phyloP scores from a whole-genome alignment of 2,888 invertebrate genomes.

The Melanargia galathea region DNA sequence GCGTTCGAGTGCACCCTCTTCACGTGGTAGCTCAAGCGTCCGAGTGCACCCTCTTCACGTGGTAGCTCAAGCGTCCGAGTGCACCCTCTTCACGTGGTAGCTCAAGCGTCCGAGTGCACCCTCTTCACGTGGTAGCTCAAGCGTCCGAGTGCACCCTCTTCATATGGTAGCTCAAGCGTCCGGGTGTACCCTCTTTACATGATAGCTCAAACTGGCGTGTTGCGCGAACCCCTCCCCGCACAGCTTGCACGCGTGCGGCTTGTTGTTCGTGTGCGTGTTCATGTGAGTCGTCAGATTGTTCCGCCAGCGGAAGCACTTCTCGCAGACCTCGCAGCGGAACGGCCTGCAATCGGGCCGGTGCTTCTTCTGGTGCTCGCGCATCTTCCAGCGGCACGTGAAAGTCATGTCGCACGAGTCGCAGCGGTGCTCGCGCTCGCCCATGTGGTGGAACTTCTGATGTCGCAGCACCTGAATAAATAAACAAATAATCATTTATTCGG shows the following conservation, averaged over 20 bases:
- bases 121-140: too few species aligned
- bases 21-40: too few species aligned
- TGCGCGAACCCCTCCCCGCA: conserved; percentile 1
- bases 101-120: too few species aligned
- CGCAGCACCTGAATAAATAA: too few species aligned
- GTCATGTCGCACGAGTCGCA: background rate
- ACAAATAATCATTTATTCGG: too few species aligned
- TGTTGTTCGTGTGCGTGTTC: background rate
- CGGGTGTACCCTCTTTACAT: background rate
- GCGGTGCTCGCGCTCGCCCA: conserved; percentile 56
- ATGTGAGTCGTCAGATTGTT: conserved; percentile 4
- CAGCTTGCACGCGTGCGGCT: background rate
- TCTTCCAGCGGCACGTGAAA: background rate
- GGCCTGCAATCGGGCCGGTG: background rate
- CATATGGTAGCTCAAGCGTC: too few species aligned
- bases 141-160: too few species aligned
- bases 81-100: too few species aligned
- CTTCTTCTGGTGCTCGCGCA: background rate
- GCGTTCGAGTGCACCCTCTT: too few species aligned
- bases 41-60: too few species aligned
- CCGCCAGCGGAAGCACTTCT: background rate
- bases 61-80: too few species aligned
- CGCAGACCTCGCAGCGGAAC: background rate
- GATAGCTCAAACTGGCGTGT: conserved; percentile 8
- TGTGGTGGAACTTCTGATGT: conserved; percentile 58